Evolutionary conservation across 2,888 invertebrate species (phyloP).

Genomic region (Drosophila engyochracea): DNA sequence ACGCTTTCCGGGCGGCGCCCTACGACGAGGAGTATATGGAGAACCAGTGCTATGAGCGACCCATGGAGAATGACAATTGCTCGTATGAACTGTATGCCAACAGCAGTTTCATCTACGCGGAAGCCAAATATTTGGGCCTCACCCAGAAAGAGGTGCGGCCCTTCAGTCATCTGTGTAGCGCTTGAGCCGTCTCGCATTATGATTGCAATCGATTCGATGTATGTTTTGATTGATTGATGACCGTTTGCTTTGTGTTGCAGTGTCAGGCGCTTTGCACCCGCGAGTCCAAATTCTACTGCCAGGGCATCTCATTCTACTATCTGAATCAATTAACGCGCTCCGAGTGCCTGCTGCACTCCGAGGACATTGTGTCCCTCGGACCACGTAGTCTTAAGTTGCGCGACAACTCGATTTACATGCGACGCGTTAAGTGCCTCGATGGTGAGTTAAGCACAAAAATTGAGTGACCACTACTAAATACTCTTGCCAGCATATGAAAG

Average conservation of each 20-base stretch:
- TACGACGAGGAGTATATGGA: slow-evolving; percentile 93
- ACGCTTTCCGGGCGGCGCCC: slow-evolving; percentile 91
- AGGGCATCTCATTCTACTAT: slow-evolving; percentile 88
- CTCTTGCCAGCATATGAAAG: not conserved
- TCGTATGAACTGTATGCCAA: slow-evolving; percentile 92
- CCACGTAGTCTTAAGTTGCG: slow-evolving; percentile 89
- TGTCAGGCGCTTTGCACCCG: slow-evolving; percentile 88
- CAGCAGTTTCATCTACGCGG: slow-evolving; percentile 88
- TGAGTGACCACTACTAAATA: not conserved
- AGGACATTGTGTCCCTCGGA: slow-evolving; percentile 92
- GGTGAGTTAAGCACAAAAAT: slow-evolving; percentile 87
- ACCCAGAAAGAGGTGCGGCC: slow-evolving; percentile 84
- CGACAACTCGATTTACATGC: slow-evolving; percentile 89
- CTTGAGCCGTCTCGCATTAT: slow-evolving; percentile 59
- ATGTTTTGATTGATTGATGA: slow-evolving; percentile 67
- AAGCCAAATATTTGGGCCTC: slow-evolving; percentile 83
- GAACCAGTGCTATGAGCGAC: slow-evolving; percentile 91
- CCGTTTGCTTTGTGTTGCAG: slow-evolving; percentile 78
- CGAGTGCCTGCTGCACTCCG: slow-evolving; percentile 91
- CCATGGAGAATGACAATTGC: slow-evolving; percentile 87
- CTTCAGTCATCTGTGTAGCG: slow-evolving; percentile 28
- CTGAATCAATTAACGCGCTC: slow-evolving; percentile 75
- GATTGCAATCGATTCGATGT: slow-evolving; percentile 61
- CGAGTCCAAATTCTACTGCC: slow-evolving; percentile 89
- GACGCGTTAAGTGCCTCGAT: slow-evolving; percentile 93